Base-by-base conservation (phyloP, 2,888 invertebrate species). In the Caenorhabditis sp. region DNA sequence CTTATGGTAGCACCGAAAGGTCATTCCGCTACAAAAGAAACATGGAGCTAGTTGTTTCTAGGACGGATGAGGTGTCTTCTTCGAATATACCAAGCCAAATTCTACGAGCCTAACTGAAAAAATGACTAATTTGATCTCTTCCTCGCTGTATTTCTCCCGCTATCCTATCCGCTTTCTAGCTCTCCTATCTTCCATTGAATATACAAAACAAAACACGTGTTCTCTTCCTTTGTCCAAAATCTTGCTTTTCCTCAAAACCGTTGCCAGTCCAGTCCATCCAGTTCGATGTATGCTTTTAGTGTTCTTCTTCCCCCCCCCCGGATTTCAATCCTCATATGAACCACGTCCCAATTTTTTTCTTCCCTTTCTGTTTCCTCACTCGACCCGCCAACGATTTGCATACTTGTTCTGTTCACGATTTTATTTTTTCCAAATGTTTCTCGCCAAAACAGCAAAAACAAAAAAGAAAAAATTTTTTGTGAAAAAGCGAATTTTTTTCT, bases 1-100 rank as follows among this genome's bases (percentile, higher is more conserved):
- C 83, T 9, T 84, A 84, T 71, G 86, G 85, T 22, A 85, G 85
- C 58, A 79, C 78, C n/a, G 77, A 71, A 55, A 47, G 82, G 40
- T 78, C 78, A 26, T 78, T 78, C 50, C 68, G 82, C 18, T 55
- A 65, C 18, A 76, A 81, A 51, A 44, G 76, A 55, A 47, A 67
- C 13, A 58, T 71, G 61, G 76, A 70, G 40, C 18, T 81, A 18
- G 56, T 77, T 22, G 76, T 68, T 13, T 77, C 77, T 26, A 74
- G 72, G 80, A 80, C 80, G 15, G 80, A 80, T 44, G 80, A 80
- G 26, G 32, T 68, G 20, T 74, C 74, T 11, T 35, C 32, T 32
- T 32, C 32, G 9, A 32, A 32, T 9, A 4, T 9, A 6, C 58
- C 8, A 80, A 74, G 35, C 70, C 64, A 1, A 76, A 68, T 76